Conservation (phyloP, 1,140 invertebrate species). For the Neodiprion virginianus region DNA sequence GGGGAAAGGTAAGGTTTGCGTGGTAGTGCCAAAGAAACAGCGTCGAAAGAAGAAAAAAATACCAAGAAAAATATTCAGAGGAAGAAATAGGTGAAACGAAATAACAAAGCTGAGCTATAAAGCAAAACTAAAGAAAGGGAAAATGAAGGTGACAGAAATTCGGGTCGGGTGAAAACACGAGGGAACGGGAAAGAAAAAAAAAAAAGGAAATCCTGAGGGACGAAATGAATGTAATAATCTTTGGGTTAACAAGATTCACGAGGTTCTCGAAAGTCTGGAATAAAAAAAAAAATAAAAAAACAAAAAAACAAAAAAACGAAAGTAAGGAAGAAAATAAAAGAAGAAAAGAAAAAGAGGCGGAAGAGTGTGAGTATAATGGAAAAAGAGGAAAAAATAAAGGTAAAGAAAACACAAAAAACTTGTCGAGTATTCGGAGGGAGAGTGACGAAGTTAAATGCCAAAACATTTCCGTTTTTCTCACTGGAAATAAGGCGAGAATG, state of each 20-base stretch:
- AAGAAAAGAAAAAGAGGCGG: neutral
- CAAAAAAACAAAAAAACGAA: neutral
- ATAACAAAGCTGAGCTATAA: too few relatives aligned
- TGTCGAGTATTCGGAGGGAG: neutral
- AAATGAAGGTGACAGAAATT: too few relatives aligned
- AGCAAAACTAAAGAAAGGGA: too few relatives aligned
- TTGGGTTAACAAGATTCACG: conserved; percentile 3
- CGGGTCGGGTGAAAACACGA: too few relatives aligned
- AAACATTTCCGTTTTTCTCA: neutral
- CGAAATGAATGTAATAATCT: neutral
- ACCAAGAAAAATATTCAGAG: too few relatives aligned
- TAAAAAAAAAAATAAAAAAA: neutral
- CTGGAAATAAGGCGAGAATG: too few relatives aligned
- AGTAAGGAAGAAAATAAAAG: neutral
- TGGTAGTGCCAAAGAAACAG: too few relatives aligned
- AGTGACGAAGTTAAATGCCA: neutral
- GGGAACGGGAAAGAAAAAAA: neutral
- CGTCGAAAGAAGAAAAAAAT: too few relatives aligned
- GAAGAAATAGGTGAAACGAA: too few relatives aligned
- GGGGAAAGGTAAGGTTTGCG: too few relatives aligned
- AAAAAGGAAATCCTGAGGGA: neutral
- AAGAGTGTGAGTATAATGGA: neutral
- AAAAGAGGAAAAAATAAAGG: neutral
- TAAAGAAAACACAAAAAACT: neutral
- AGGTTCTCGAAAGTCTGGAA: neutral